Evolutionary conservation across 1,140 invertebrate genomes (phyloP), one percentile per base, ranked within the genome.

Genomic region (Bacillus rossius): DNA sequence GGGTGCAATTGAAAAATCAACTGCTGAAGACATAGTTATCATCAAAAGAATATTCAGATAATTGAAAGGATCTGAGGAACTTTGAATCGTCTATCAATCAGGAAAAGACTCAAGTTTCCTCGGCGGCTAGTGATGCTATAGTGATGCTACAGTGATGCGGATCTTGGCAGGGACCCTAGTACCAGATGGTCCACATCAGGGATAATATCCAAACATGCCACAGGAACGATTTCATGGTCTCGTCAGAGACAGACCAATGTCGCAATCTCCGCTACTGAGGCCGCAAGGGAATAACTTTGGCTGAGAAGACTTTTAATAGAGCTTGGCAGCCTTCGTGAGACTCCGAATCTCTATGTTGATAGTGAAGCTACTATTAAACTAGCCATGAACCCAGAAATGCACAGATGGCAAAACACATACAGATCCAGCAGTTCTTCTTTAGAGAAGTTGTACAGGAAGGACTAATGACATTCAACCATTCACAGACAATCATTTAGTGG

Each of bases 301-400:
- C 29, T 34, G 10, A 34, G 29, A 34, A 34, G 29, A 34, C 29
- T 34, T 10, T 10, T 34, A 34, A 10, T 10, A 10, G 29, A 34
- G 29, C 29, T 34, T 10, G 29, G 29, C 5, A 4, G 10, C 4
- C 29, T 34, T 34, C 29, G 10, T 10, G 23, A 0, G 55, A 52
- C 13, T 43, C 61, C 13, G 48, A 43, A 37, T 34, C 29, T 16
- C 70, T 63, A 57, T 34, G 61, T 66, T 8, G 73, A 75, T 50
- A 75, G 74, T 62, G 69, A 69, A 61, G 70, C 69, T 55, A 71
- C 74, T 0, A 67, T 73, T 1, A 68, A 68, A 56, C 53, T 77
- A 10, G 66, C 66, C 7, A 65, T 71, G 48, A 77, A 78, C 65
- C 66, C 68, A 8, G 63, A 71, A 52, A 68, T 67, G 37, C 72